These are phyloP conservation scores for Pycnomerus fuliginosus DNA, from an alignment of 2,888 invertebrate species.

Conservation along the genomic window DNA sequence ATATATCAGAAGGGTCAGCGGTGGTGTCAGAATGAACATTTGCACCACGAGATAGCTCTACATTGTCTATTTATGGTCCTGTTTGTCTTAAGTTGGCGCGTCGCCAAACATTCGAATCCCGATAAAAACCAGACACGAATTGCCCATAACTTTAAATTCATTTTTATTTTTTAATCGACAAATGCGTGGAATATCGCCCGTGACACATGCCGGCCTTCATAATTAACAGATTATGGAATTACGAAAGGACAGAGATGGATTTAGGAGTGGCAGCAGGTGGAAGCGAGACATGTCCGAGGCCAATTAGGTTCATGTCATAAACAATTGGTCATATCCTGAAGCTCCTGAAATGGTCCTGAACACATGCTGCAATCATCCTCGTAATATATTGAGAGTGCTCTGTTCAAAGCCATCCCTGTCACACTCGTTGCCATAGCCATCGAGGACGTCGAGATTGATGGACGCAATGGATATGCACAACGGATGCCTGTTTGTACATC, in stretches of 20 bases:
- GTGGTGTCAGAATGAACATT: slow-evolving; percentile 38
- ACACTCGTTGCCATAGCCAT: too few relatives aligned
- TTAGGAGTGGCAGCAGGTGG: slow-evolving; percentile 14
- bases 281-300: slow-evolving; percentile 31
- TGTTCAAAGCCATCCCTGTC: too few relatives aligned
- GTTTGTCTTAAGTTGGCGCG: slow-evolving; percentile 46
- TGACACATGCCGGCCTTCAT: slow-evolving; percentile 17
- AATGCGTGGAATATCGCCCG: slow-evolving; percentile 15
- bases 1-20: slow-evolving; percentile 31
- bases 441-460: too few relatives aligned
- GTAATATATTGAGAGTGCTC: too few relatives aligned
- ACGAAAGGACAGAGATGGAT: slow-evolving; percentile 30
- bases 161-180: slow-evolving; percentile 16
- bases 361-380: slow-evolving; percentile 47
- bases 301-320: slow-evolving; percentile 51
- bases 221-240: slow-evolving; percentile 38
- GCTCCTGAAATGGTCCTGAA: slow-evolving; percentile 44
- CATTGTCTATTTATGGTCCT: slow-evolving; percentile 45
- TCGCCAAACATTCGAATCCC: slow-evolving; percentile 37
- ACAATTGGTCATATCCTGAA: slow-evolving; percentile 50
- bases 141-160: slow-evolving; percentile 32
- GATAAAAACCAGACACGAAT: slow-evolving; percentile 32
- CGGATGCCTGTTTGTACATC: slow-evolving; percentile 23
- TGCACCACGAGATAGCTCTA: slow-evolving; percentile 40
- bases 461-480: slow-evolving; percentile 36